A percentile compares a stretch with the other conserved stretches of the same genome.
These are phyloP conservation scores for Epistrophe grossulariae DNA, from an alignment of 2,888 invertebrate species.

Conservation along the genomic window DNA sequence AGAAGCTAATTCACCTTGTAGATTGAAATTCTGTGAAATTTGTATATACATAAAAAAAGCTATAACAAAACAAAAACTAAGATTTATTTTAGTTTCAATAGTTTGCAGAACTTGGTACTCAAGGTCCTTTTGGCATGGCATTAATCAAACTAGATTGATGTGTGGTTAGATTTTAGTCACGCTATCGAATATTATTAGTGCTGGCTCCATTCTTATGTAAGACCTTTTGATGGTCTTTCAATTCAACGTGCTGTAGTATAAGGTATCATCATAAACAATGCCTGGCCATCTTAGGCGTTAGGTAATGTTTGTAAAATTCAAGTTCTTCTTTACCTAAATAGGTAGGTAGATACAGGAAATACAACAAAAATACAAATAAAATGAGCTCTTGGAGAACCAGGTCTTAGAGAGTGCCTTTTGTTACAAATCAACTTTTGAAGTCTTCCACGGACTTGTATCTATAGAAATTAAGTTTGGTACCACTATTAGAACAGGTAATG, in stretches of 20 bases:
- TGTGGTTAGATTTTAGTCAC: not conserved
- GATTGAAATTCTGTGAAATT: not conserved
- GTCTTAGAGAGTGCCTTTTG: too few relatives aligned
- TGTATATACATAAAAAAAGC: not conserved
- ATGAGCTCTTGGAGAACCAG: too few relatives aligned
- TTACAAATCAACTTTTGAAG: too few relatives aligned
- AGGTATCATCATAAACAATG: not conserved
- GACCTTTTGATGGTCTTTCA: not conserved
- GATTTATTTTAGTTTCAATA: conserved; percentile 10
- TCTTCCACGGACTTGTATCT: too few relatives aligned
- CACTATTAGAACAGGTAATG: too few relatives aligned
- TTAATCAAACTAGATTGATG: conserved; percentile 6
- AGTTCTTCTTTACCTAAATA: too few relatives aligned
- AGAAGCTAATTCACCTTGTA: conserved; percentile 3
- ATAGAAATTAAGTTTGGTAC: too few relatives aligned
- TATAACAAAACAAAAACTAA: not conserved
- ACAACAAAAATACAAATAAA: too few relatives aligned
- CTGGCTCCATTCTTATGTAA: not conserved
- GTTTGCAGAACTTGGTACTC: not conserved
- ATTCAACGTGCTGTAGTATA: not conserved
- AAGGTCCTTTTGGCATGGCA: not conserved
- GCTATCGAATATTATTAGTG: not conserved
- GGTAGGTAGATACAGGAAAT: too few relatives aligned
- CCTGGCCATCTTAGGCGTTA: too few relatives aligned
- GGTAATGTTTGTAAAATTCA: too few relatives aligned